Evolutionary conservation across 1,140 invertebrate genomes (phyloP), one percentile per base, ranked within the genome.

Genomic region (Cherax destructor): DNA sequence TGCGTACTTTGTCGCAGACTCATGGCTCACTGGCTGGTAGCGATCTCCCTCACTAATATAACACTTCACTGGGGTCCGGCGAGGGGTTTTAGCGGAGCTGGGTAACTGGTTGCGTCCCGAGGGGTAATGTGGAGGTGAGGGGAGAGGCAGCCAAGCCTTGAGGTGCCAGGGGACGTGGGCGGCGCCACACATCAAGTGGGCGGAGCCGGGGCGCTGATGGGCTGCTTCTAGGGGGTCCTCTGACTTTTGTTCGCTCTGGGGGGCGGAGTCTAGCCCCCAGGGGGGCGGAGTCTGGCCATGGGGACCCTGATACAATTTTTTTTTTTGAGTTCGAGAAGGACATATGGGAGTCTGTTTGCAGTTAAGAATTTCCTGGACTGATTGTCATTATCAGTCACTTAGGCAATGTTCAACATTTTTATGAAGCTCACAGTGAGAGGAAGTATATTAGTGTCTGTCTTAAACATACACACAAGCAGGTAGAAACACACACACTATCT

Each of bases 301-400:
- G 7, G 18, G 5, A 56, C 79, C 56, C 79, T n/a, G 79, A 56
- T 81, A 59, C 56, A 81, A 18, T 56, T 81, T 47, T 81, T 81
- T 74, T 30, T 69, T 69, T 69, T 69, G 7, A 30, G 21, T 69
- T n/a, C 24, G 47, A 65, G 72, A 69, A 72, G 86, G 78, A 80
- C 86, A 72, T 69, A 69, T 30, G 69, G 24, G 78, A 30, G 76
- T 88, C 80, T 88, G 86, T 88, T 88, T 88, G 69, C 77, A 50
- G 59, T 88, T 49, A 65, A 88, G 59, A 80, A 88, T 88, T 80
- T 80, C 59, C 86, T 65, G 30, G 24, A 69, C 30, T 80, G 86
- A 88, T 88, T 88, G 59, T 76, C 86, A n/a, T 72, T 85, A 84
- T 84, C 83, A 47, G 6, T 49, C 59, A 9, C 24, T n/a, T 84